These are phyloP conservation scores for Rhipidura dahli DNA, from an alignment of 2,113 vertebrate genomes.

Conservation along the genomic window DNA sequence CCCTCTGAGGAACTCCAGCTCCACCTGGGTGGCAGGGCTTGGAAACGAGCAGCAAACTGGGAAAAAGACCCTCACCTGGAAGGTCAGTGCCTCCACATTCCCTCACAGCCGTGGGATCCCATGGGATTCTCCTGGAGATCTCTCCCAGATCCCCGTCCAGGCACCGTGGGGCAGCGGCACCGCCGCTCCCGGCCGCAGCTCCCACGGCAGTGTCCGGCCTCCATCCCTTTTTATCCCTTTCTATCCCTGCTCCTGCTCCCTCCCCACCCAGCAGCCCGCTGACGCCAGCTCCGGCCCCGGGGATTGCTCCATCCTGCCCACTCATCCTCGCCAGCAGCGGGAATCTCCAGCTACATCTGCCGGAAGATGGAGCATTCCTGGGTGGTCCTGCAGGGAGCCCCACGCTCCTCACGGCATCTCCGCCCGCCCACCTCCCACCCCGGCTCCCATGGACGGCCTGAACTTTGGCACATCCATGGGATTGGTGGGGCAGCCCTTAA, in stretches of 20 bases:
- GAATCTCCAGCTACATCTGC: not conserved
- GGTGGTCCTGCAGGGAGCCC: slow-evolving; percentile 33
- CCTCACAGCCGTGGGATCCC: accelerated
- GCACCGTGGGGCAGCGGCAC: accelerated
- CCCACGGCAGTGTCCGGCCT: not conserved
- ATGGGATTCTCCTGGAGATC: not conserved
- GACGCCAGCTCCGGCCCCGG: not conserved
- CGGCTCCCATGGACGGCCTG: not conserved
- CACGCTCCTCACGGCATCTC: not conserved
- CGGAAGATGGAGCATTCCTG: not conserved
- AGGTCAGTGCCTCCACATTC: accelerated
- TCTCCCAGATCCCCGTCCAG: not conserved
- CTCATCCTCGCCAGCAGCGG: not conserved
- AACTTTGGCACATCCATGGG: not conserved
- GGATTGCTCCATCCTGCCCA: not conserved
- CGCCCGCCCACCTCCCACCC: not conserved
- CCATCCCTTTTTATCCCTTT: not conserved
- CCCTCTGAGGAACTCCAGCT: not conserved
- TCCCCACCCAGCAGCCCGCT: not conserved
- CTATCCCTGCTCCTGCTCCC: not conserved
- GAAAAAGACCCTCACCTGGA: not conserved
- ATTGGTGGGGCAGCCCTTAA: accelerated
- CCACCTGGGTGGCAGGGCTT: not conserved
- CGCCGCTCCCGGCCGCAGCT: not conserved
- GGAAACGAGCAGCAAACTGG: not conserved